phyloP scores from a whole-genome alignment of 1,140 invertebrate genomes.

The Probaryconus sp. region DNA sequence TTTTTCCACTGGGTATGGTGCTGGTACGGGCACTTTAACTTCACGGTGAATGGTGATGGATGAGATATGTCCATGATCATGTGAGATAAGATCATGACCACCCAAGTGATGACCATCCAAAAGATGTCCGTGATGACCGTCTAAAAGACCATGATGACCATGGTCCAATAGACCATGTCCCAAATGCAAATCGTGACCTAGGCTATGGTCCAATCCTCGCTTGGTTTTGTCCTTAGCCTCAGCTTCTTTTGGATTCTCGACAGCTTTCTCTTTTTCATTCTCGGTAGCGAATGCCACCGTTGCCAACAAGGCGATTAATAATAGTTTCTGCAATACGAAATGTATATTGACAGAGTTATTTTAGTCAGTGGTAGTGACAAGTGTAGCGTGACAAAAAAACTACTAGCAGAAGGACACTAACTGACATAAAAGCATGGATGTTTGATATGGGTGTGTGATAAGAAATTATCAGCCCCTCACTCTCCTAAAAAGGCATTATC shows the following conservation, averaged over 20 bases:
- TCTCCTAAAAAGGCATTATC: too few species aligned
- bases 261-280: slow-evolving; percentile 14
- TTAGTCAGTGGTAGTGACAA: too few species aligned
- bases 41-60: slow-evolving; percentile 76
- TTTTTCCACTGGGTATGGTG: slow-evolving; percentile 75
- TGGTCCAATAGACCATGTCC: slow-evolving; percentile 24
- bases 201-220: slow-evolving; percentile 68
- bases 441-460: too few species aligned
- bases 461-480: too few species aligned
- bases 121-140: slow-evolving; percentile 26
- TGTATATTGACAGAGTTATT: slow-evolving; percentile 1
- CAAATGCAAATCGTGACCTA: slow-evolving; percentile 31
- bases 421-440: too few species aligned
- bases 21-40: slow-evolving; percentile 76
- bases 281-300: slow-evolving; percentile 50
- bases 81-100: slow-evolving; percentile 34
- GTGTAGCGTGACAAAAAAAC: too few species aligned
- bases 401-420: too few species aligned
- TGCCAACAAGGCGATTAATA: slow-evolving; percentile 62
- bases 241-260: slow-evolving; percentile 38
- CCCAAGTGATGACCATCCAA: slow-evolving; percentile 2
- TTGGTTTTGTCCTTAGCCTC: slow-evolving; percentile 69
- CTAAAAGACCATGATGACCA: slow-evolving; percentile 21
- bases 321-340: slow-evolving; percentile 53
- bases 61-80: slow-evolving; percentile 72